Conservation (phyloP, 2,888 invertebrate genomes). For the Nymphalis urticae region DNA sequence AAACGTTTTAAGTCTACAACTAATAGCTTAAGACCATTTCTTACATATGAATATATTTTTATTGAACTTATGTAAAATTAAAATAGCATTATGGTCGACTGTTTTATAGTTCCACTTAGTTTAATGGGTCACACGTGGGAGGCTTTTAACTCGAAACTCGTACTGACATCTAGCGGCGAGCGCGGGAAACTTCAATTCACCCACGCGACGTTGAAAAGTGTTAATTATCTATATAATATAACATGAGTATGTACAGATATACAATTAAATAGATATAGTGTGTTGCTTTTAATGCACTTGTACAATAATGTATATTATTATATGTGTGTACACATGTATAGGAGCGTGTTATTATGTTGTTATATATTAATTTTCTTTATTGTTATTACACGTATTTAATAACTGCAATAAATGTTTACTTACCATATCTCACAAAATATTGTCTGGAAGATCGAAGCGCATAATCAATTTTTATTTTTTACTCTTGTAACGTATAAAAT, state of each 20-base stretch:
- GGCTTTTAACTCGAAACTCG: slow-evolving; percentile 23
- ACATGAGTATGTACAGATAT: background rate
- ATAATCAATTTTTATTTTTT: no score
- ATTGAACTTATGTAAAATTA: background rate
- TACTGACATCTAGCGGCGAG: slow-evolving; percentile 50
- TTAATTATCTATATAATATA: background rate
- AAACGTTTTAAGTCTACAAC: background rate
- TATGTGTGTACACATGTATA: no score
- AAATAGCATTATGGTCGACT: background rate
- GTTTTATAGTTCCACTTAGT: background rate
- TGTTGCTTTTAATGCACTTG: no score
- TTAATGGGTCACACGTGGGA: slow-evolving; percentile 11
- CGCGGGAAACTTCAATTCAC: slow-evolving; percentile 20
- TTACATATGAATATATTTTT: background rate
- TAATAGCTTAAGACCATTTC: background rate
- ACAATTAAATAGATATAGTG: background rate
- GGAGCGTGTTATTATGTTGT: no score
- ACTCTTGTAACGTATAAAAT: no score
- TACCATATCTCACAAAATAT: no score
- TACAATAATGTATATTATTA: no score
- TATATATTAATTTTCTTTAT: no score
- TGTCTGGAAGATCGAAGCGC: no score
- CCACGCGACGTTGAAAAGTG: background rate
- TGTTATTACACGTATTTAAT: no score
- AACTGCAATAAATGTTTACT: no score